phyloP scores from a whole-genome alignment of 2,888 invertebrate genomes.

The Drosophila recens region DNA sequence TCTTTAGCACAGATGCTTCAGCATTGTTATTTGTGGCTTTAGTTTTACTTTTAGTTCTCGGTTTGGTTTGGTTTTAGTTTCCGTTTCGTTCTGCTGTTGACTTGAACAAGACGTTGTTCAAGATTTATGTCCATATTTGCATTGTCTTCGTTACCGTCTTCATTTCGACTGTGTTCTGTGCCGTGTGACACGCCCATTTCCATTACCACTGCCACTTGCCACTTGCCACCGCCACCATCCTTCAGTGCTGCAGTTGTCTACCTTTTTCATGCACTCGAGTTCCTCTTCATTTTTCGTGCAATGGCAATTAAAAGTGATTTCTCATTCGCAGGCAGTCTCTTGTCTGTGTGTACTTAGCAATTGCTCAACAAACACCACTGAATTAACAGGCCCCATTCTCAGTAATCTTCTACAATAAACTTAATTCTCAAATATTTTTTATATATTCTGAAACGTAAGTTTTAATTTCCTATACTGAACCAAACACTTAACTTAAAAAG shows the following conservation, averaged over 20 bases:
- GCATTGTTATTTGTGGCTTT: slow-evolving; percentile 10
- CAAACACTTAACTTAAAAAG: too few relatives aligned
- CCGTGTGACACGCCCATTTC: slow-evolving; percentile 45
- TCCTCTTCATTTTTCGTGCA: slow-evolving; percentile 39
- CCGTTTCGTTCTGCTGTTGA: slow-evolving; percentile 54
- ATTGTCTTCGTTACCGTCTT: slow-evolving; percentile 69
- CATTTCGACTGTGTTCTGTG: slow-evolving; percentile 35
- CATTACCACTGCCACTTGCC: not conserved
- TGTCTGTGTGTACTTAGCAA: slow-evolving; percentile 31
- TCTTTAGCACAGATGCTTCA: not conserved
- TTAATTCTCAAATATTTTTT: not conserved
- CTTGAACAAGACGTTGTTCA: slow-evolving; percentile 56
- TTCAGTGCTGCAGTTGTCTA: slow-evolving; percentile 13
- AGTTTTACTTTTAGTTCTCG: not conserved
- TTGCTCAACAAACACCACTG: slow-evolving; percentile 19
- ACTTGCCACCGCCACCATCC: not conserved
- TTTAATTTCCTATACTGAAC: too few relatives aligned
- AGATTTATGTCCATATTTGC: slow-evolving; percentile 78
- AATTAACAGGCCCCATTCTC: not conserved
- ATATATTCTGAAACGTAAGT: not conserved
- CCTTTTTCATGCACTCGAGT: slow-evolving; percentile 36
- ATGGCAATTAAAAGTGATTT: slow-evolving; percentile 72
- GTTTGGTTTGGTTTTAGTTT: slow-evolving; percentile 7
- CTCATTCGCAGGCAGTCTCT: slow-evolving; percentile 16
- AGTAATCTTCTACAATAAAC: not conserved